Percentiles rank a stretch among this genome's conserved stretches.
These are phyloP conservation scores for Thymelicus acteon DNA, from an alignment of 2,888 invertebrate genomes.

Conservation along the genomic window DNA sequence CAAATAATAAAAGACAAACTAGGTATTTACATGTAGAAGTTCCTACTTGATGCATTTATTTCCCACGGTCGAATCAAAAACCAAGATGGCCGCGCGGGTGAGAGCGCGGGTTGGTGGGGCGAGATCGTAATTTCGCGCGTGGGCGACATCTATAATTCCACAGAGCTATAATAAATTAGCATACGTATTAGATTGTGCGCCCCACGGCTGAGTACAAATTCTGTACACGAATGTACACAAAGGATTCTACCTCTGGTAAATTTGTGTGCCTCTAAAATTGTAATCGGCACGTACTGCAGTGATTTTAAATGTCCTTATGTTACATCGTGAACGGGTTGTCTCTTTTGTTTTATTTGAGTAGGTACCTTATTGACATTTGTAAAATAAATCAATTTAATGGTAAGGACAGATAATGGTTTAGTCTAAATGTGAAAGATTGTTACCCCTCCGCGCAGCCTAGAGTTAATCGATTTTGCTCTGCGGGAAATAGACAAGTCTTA, in stretches of 20 bases:
- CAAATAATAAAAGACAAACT: neutral
- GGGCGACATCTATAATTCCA: constrained; percentile 81
- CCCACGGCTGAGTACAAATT: constrained; percentile 63
- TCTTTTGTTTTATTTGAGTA: neutral
- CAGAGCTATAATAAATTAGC: constrained; percentile 80
- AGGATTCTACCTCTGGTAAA: constrained; percentile 55
- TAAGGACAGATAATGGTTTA: too few relatives aligned
- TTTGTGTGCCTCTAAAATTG: constrained; percentile 48
- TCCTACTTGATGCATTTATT: constrained; percentile 58
- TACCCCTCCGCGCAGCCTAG: too few relatives aligned
- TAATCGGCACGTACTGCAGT: constrained; percentile 14
- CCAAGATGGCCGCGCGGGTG: constrained; percentile 68
- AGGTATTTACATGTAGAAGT: constrained; percentile 15
- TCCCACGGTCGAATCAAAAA: constrained; percentile 63
- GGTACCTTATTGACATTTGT: too few relatives aligned
- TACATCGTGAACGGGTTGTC: neutral
- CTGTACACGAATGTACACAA: constrained; percentile 63
- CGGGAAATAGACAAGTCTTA: too few relatives aligned
- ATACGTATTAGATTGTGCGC: constrained; percentile 79
- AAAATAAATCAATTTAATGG: too few relatives aligned
- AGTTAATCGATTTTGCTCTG: too few relatives aligned
- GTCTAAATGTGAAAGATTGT: too few relatives aligned
- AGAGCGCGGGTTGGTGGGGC: constrained; percentile 45
- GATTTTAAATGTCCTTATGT: constrained; percentile 25
- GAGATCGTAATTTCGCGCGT: constrained; percentile 72